Evolutionary conservation across 2,797 vertebrate species (phyloP).

Genomic region (Pithecia hirsuta): DNA sequence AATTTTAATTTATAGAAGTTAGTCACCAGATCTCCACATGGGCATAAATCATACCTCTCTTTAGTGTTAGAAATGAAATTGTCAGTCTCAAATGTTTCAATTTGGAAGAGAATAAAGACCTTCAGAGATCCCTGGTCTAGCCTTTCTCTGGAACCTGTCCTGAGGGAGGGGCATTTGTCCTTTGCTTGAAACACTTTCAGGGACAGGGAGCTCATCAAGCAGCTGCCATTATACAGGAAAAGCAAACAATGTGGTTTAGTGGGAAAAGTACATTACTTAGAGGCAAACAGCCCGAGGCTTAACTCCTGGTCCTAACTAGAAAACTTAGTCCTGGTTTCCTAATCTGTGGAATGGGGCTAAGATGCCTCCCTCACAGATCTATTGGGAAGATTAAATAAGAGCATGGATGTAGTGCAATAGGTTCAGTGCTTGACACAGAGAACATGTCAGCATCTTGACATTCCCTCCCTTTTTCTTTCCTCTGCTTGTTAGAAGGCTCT

Average conservation of each 20-base stretch:
- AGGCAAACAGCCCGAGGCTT: not conserved
- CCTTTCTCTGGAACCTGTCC: not conserved
- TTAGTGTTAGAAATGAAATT: not conserved
- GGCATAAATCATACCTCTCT: not conserved
- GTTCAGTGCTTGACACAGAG: not conserved
- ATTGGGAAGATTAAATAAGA: not conserved
- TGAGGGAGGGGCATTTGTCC: not conserved
- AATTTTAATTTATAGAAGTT: constrained; percentile 25
- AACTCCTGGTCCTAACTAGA: not conserved
- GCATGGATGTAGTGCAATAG: not conserved
- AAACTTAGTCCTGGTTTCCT: not conserved
- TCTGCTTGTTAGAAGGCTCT: not conserved
- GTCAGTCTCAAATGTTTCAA: not conserved
- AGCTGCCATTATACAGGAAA: not conserved
- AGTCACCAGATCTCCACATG: not conserved
- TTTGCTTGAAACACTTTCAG: not conserved
- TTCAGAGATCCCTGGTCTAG: not conserved
- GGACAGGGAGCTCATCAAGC: not conserved
- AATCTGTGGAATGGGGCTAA: not conserved
- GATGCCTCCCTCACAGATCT: not conserved
- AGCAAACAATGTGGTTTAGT: not conserved
- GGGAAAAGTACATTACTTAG: not conserved
- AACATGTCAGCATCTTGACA: not conserved
- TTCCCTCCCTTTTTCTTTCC: not conserved
- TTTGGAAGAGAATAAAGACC: not conserved